phyloP scores from a whole-genome alignment of 2,113 vertebrate genomes.

The Crotalus tigris region DNA sequence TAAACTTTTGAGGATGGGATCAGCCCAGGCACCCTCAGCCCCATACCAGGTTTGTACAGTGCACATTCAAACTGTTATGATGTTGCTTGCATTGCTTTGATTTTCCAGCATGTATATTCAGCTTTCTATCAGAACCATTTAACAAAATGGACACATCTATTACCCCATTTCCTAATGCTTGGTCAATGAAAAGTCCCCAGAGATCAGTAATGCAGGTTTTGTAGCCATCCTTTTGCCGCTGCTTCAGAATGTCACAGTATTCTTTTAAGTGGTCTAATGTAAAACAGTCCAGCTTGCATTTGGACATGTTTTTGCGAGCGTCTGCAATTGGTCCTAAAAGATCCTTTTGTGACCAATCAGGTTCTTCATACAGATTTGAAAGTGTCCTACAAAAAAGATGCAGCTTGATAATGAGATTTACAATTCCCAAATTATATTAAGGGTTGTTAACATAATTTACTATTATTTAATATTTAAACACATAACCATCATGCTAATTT shows the following conservation, averaged over 20 bases:
- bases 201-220: conserved; percentile 66
- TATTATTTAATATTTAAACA: not conserved
- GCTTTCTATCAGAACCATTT: not conserved
- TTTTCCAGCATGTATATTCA: not conserved
- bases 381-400: conserved; percentile 70
- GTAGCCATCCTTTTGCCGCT: conserved; percentile 59
- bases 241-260: conserved; percentile 61
- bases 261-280: conserved; percentile 57
- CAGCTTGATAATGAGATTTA: not conserved
- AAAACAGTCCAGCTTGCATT: conserved; percentile 68
- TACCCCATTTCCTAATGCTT: conserved; percentile 58
- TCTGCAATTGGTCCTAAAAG: conserved; percentile 56
- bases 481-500: not conserved
- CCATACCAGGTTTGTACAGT: not conserved
- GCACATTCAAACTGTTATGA: not conserved
- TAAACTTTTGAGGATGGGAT: not conserved
- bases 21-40: not conserved
- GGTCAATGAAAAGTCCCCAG: conserved; percentile 74
- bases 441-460: not conserved
- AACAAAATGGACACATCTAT: not conserved
- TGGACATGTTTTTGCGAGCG: conserved; percentile 70
- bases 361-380: conserved; percentile 71
- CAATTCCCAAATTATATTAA: not conserved
- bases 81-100: no score
- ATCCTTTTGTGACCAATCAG: conserved; percentile 76